Percentiles rank a stretch among this genome's conserved stretches.
These are phyloP conservation scores for Hesperia comma DNA, from an alignment of 2,888 invertebrate species.

Conservation along the genomic window DNA sequence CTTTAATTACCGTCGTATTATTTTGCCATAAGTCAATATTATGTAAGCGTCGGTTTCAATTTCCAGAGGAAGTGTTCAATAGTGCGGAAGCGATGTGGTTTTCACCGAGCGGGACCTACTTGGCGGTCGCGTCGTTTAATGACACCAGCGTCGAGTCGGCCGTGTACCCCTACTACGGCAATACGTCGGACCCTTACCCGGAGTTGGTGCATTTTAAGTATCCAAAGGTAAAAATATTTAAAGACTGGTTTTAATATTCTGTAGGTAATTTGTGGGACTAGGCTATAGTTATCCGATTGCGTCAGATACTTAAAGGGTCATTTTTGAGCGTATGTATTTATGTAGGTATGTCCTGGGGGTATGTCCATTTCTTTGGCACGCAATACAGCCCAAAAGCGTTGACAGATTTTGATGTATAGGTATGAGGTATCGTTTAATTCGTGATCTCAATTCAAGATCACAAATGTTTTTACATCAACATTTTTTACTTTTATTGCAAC, in stretches of 20 bases:
- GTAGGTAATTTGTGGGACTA: no score
- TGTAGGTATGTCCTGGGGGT: no score
- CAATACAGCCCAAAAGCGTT: no score
- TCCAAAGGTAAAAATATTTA: constrained; percentile 85
- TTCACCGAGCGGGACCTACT: constrained; percentile 86
- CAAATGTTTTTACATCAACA: no score
- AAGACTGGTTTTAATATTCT: constrained; percentile 40
- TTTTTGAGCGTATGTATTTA: no score
- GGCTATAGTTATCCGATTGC: no score
- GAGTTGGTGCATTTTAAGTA: constrained; percentile 87
- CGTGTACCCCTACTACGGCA: constrained; percentile 87
- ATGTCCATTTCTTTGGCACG: no score
- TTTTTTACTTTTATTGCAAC: no score
- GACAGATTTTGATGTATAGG: no score
- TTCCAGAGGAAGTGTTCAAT: constrained; percentile 90
- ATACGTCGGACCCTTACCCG: constrained; percentile 86
- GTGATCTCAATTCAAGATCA: no score
- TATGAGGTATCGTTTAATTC: no score
- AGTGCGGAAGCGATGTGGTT: constrained; percentile 91
- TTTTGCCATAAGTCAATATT: not conserved
- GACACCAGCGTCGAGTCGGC: constrained; percentile 87
- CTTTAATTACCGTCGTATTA: constrained; percentile 7
- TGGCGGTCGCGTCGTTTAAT: constrained; percentile 90
- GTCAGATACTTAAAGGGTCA: no score
- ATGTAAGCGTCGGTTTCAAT: constrained; percentile 15